Evolutionary conservation across 2,797 vertebrate genomes (phyloP), one percentile per base, ranked within the genome.

Genomic region (Onychomys torridus): DNA sequence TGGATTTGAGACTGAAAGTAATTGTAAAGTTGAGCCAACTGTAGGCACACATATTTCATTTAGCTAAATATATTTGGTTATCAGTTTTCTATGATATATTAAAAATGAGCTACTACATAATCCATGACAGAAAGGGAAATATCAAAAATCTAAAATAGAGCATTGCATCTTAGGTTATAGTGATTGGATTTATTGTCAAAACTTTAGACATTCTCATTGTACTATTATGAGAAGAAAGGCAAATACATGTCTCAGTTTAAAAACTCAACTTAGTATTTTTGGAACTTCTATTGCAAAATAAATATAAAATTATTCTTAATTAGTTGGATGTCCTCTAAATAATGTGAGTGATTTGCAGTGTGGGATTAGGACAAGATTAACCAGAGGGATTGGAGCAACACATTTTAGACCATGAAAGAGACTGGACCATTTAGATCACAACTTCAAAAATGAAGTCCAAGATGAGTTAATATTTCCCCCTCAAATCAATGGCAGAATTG

Each of bases 1-100:
- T 86, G 21, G 71, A 91, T 94, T 95, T 95, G 32, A 95, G 93
- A 95, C 49, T 79, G 71, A 95, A 79, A 65, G n/a, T 65, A 93
- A 91, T 29, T 94, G 59, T 27, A 90, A 89, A 82, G 32, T 46
- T 95, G 77, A 55, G 0, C 25, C 52, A 91, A 16, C 4, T 86
- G 23, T 27, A 61, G 75, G 5, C 13, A 49, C 1, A 13, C 5
- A 12, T 40, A 13, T 52, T 95, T 92, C 71, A 6, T 90, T 78
- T 73, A 46, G 82, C 2, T 76, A 40, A 77, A 91, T 6, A 34
- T 1, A 89, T 57, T 43, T 92, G 4, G 46, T 23, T 37, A 13
- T 17, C 29, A 59, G 16, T 73, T 83, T 89, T 97, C 23, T 4
- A n/a, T 46, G 5, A 6, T 52, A 16, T 78, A 52, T 76, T 88